Evolutionary conservation across 2,888 invertebrate species (phyloP), one percentile per base, ranked within the genome.

Genomic region (Dermolepida albohirtum): DNA sequence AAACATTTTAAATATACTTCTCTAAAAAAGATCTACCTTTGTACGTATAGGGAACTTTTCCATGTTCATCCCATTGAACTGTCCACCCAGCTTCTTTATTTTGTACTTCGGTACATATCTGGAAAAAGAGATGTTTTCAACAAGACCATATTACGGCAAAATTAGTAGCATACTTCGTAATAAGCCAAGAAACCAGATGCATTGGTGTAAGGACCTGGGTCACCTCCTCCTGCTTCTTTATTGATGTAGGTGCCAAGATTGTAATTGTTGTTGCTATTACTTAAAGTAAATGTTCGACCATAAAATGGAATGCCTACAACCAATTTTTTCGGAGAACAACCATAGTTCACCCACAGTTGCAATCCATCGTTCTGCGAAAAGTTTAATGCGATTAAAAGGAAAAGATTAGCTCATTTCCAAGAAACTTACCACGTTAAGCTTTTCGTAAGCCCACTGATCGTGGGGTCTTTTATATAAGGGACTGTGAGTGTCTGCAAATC

Each of bases 271-370:
- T 94, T 95, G 10, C 94, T 91, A 66, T 87, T 88, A 66, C 94
- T 91, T 22, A 96, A 84, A 0, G 95, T 95, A 80, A 90, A 96
- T 1, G 93, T 91, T 63, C 95, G 88, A 0, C 95, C 96, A 80
- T 96, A 96, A 84, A 95, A 94, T 0, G 96, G 95, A 62, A 95
- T 89, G 12, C 96, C 96, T 1, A 96, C 94, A 0, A 96, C 90
- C 43, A 96, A 84, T 82, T 95, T 95, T 81, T 94, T 92, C 1
- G 92, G 89, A 0, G 94, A 92, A 74, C 96, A 95, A 1, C 96
- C 96, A 84, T 92, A 92, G 75, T 94, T 91, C 74, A 94, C 95
- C 96, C 96, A 96, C 14, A 96, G 84, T 68, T 89, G 87, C 12
- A 95, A 86, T 29, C 96, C 96, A 77, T 96, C 96, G 77, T 95